Conservation (phyloP, 2,113 vertebrate genomes). For the Pagrus major region DNA sequence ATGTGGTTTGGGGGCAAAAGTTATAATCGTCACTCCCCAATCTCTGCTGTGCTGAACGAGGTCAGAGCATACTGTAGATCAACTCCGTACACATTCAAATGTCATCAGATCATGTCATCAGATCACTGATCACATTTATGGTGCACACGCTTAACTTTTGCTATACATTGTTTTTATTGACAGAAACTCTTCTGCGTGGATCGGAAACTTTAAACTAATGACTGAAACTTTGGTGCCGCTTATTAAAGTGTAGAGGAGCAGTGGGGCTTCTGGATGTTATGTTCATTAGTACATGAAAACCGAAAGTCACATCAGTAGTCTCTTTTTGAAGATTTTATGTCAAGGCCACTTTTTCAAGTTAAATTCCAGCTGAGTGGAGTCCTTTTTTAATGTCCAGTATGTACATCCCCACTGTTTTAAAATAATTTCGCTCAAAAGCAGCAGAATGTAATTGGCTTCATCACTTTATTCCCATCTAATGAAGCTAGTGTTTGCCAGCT, state of each 20-base stretch:
- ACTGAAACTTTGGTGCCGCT: slow-evolving; percentile 23
- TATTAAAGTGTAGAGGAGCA: slow-evolving; percentile 16
- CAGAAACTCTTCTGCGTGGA: not conserved
- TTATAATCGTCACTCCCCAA: not conserved
- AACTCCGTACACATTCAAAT: not conserved
- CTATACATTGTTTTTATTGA: not conserved
- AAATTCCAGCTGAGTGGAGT: slow-evolving; percentile 29
- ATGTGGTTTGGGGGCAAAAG: not conserved
- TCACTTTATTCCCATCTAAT: slow-evolving; percentile 63
- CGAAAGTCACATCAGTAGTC: slow-evolving; percentile 12
- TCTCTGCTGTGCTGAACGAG: not conserved
- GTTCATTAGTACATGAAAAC: slow-evolving; percentile 39
- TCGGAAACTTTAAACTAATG: slow-evolving; percentile 1
- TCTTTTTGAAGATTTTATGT: slow-evolving; percentile 36
- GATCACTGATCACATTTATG: not conserved
- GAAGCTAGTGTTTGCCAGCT: slow-evolving; percentile 59
- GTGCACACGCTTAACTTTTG: not conserved
- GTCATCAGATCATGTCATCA: not conserved
- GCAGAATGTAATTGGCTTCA: slow-evolving; percentile 61
- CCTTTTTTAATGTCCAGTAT: slow-evolving; percentile 38
- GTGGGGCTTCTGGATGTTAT: slow-evolving; percentile 20
- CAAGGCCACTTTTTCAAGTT: slow-evolving; percentile 58
- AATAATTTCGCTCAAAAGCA: slow-evolving; percentile 54
- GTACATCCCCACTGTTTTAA: slow-evolving; percentile 48
- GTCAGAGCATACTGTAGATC: not conserved